These are phyloP conservation scores for Drosophila incognita DNA, from an alignment of 2,888 invertebrate species.

Conservation along the genomic window DNA sequence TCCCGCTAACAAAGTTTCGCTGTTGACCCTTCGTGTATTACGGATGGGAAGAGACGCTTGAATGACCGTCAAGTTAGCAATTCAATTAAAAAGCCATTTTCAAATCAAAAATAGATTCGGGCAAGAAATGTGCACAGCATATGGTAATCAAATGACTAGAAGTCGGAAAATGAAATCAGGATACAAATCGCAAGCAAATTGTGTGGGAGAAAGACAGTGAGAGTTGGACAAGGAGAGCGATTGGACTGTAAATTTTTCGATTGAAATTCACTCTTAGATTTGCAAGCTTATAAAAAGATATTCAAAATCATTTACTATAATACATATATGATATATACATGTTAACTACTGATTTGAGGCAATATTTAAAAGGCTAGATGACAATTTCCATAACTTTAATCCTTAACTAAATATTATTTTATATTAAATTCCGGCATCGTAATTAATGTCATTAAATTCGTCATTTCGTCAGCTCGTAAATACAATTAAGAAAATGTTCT, in stretches of 20 bases:
- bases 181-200: not conserved
- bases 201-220: not conserved
- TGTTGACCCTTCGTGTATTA: not conserved
- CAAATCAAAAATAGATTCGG: slow-evolving; percentile 10
- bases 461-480: slow-evolving; percentile 2
- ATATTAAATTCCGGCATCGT: not conserved
- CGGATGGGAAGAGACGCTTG: not conserved
- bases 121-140: not conserved
- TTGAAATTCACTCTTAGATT: not conserved
- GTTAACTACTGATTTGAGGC: not conserved
- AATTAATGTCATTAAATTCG: not conserved
- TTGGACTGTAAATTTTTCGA: too few species aligned
- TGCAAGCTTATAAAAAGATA: not conserved
- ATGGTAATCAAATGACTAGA: not conserved
- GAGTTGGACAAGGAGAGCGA: not conserved
- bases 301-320: not conserved
- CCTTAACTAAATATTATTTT: not conserved
- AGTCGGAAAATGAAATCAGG: not conserved
- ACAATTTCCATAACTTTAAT: not conserved
- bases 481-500: not conserved
- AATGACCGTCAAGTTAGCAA: slow-evolving; percentile 11
- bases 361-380: not conserved
- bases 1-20: slow-evolving; percentile 1
- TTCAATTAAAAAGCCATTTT: slow-evolving; percentile 52
- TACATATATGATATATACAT: too few species aligned